Conservation (phyloP, 92 coral and sea anemone species). For the Zoanthus sansibaricus region DNA sequence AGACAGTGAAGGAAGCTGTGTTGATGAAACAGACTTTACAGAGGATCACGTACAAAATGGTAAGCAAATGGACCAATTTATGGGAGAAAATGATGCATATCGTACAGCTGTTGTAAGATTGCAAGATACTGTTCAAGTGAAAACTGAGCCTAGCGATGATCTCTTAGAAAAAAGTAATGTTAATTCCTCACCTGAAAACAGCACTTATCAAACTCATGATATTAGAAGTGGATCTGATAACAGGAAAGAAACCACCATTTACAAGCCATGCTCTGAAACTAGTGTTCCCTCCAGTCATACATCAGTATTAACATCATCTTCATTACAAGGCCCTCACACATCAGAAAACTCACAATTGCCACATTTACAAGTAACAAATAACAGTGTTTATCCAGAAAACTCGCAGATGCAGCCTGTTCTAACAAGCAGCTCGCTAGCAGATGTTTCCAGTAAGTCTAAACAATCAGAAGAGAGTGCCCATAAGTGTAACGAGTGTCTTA, state of each 20-base stretch:
- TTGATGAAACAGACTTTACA: slow-evolving; percentile 19
- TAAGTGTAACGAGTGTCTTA: slow-evolving; percentile 75
- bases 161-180: slow-evolving; percentile 9
- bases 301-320: slow-evolving; percentile 1
- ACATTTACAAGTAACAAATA: slow-evolving; percentile 35
- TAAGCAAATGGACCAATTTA: background rate
- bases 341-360: slow-evolving; percentile 34
- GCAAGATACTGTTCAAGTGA: slow-evolving; percentile 82
- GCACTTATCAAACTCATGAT: slow-evolving; percentile 14
- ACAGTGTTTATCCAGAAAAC: slow-evolving; percentile 32
- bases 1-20: slow-evolving; percentile 40
- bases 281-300: background rate
- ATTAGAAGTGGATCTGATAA: slow-evolving; percentile 16
- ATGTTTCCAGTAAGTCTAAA: background rate
- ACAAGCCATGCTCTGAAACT: slow-evolving; percentile 49
- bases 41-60: slow-evolving; percentile 23
- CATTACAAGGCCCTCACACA: background rate
- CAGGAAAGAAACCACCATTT: slow-evolving; percentile 28
- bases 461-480: slow-evolving; percentile 55
- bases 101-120: slow-evolving; percentile 77
- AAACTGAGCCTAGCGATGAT: slow-evolving; percentile 75
- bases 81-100: slow-evolving; percentile 36
- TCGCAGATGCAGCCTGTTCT: background rate
- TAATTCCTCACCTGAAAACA: background rate
- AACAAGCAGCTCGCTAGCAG: background rate